These are phyloP conservation scores for Pygoscelis antarcticus DNA, from an alignment of 2,113 vertebrate genomes.

Conservation along the genomic window DNA sequence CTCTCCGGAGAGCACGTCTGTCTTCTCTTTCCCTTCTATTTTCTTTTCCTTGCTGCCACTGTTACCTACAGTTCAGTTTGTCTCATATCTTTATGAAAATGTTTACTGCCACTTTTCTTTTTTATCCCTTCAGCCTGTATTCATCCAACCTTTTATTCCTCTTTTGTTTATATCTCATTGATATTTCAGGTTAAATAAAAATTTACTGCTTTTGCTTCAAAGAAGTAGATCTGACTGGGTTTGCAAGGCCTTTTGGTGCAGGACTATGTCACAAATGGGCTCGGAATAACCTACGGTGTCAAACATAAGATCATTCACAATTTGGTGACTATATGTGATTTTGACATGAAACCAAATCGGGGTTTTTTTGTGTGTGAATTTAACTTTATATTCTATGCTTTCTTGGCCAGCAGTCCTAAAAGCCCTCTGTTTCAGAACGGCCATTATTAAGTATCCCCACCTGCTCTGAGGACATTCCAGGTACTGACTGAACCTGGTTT, in stretches of 20 bases:
- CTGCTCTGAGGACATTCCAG: background rate
- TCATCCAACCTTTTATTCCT: background rate
- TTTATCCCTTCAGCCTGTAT: background rate
- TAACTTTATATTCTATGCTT: background rate
- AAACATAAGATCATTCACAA: background rate
- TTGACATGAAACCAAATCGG: background rate
- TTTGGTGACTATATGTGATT: background rate
- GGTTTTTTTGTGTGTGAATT: background rate
- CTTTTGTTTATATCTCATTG: background rate
- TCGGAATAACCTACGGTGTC: background rate
- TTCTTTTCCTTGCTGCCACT: background rate
- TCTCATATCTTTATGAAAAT: background rate
- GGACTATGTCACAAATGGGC: background rate
- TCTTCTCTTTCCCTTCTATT: background rate
- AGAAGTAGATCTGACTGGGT: background rate
- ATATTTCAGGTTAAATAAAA: background rate
- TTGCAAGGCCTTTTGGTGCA: background rate
- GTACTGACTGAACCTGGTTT: background rate
- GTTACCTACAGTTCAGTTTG: background rate
- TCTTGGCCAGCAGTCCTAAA: background rate
- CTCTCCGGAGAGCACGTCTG: fast-evolving
- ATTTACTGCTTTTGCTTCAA: background rate
- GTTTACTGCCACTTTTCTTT: background rate
- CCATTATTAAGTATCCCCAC: background rate
- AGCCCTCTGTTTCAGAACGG: background rate